Percentiles rank a stretch among this genome's conserved stretches.
Evolutionary conservation across 2,888 invertebrate genomes (phyloP).

Genomic region (Acronicta leporina): DNA sequence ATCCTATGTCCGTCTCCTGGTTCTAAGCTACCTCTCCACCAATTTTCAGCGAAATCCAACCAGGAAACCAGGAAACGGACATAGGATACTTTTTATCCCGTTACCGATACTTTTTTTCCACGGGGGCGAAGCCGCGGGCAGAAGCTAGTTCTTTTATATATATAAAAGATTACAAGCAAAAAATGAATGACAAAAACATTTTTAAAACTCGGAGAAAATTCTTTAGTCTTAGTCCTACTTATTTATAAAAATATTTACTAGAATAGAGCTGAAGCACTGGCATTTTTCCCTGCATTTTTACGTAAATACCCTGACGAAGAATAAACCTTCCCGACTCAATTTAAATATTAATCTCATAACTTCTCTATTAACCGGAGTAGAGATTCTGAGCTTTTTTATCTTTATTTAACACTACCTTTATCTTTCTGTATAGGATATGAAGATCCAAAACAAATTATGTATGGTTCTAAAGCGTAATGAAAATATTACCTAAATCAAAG

Average conservation of each 20-base stretch:
- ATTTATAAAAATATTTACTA: slow-evolving; percentile 17
- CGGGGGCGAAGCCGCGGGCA: no score
- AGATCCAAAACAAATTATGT: not conserved
- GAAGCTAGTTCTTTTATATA: no score
- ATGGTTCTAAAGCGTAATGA: not conserved
- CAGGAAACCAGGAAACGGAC: no score
- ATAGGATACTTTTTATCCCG: no score
- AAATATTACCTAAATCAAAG: no score
- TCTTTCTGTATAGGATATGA: not conserved
- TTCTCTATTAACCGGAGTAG: slow-evolving; percentile 16
- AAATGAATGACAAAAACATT: not conserved
- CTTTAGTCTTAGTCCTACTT: not conserved
- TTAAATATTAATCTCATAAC: slow-evolving; percentile 29
- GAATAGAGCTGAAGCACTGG: slow-evolving; percentile 5
- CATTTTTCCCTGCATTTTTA: slow-evolving; percentile 33
- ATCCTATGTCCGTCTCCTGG: no score
- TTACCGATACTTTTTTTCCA: no score
- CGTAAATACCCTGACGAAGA: slow-evolving; percentile 22
- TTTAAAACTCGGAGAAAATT: not conserved
- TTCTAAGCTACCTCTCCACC: no score
- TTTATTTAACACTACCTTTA: not conserved
- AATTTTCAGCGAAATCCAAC: no score
- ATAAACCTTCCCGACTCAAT: slow-evolving; percentile 20
- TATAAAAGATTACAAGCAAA: not conserved
- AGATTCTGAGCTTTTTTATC: not conserved